Base-by-base conservation (phyloP, 2,888 invertebrate genomes). In the Fragum fragum region DNA sequence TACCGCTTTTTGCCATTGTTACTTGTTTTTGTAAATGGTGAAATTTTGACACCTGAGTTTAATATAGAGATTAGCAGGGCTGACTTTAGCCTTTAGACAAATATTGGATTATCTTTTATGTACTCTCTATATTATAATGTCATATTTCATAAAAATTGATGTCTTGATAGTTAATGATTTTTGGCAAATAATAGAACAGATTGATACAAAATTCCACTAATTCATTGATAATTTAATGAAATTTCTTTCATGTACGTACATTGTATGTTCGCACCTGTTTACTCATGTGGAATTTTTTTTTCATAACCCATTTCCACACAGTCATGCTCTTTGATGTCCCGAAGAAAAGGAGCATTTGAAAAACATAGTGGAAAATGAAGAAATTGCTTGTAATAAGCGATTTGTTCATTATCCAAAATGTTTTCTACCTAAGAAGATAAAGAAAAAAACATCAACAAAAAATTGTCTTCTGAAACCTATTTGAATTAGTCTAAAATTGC, bases 1-100 rank as follows among this genome's bases (percentile, higher is more conserved):
- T 80, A 77, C 79, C 63, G 42, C 39, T 74, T 76, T 72, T 55
- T 16, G 47, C 66, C 71, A 70, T 81, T 81, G 74, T 77, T 59
- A 28, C 53, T 18, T 28, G 52, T 59, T 73, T 61, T 63, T 70
- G 66, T 28, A 55, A 72, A 72, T 72, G 69, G 57, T 73, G 26
- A 66, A 32, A 61, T 80, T 79, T 80, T 82, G 79, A 85, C 85
- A 85, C 85, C 85, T 85, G 85, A 74, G 21, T 85, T 81, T 85
- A 42, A 29, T 26, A 73, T 76, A 68, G 39, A 66, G 79, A 81
- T 85, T 81, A 85, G 23, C 47, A n/a, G 21, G 28, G 57, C 29
- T 42, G 69, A 32, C 63, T 28, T 70, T 76, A 76, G 69, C 73
- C 73, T 18, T 55, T 71, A 47, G 42, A 55, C 47, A 79, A 79